These are phyloP conservation scores for Drosophila murphyi DNA, from an alignment of 1,140 invertebrate species.

Conservation along the genomic window DNA sequence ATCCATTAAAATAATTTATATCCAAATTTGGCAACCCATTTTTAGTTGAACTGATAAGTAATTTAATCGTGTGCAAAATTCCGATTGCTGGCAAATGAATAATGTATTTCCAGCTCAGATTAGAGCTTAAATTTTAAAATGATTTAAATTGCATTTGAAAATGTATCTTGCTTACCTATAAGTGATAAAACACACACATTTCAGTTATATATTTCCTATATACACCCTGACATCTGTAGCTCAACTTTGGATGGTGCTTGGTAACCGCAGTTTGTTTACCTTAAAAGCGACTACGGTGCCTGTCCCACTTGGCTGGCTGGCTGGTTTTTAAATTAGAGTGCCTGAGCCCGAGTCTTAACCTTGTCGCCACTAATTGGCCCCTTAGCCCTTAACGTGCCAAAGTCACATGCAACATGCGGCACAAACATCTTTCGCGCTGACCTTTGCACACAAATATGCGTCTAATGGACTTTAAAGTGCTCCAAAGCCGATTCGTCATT, in stretches of 20 bases:
- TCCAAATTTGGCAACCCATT: no score
- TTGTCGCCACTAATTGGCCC: constrained; percentile 76
- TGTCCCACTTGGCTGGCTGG: neutral
- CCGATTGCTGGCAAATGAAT: no score
- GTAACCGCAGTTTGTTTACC: constrained; percentile 54
- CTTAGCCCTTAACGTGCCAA: constrained; percentile 50
- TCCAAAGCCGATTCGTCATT: constrained; percentile 10
- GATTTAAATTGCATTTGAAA: no score
- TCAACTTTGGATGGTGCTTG: constrained; percentile 23
- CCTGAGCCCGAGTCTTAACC: constrained; percentile 61
- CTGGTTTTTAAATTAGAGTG: constrained; percentile 26
- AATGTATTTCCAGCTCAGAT: no score
- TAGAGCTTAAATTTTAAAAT: no score
- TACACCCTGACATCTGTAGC: neutral
- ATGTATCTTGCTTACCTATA: no score
- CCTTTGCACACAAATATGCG: constrained; percentile 58
- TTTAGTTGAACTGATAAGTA: no score
- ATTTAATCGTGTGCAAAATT: no score
- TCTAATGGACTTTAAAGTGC: constrained; percentile 45
- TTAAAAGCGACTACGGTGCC: constrained; percentile 14
- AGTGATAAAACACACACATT: neutral
- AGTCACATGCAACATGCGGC: constrained; percentile 56
- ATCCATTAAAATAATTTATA: no score
- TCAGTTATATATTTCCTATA: neutral
- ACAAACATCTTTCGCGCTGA: constrained; percentile 47